Evolutionary conservation across 2,797 vertebrate genomes (phyloP).

Genomic region (Channallabes apus): DNA sequence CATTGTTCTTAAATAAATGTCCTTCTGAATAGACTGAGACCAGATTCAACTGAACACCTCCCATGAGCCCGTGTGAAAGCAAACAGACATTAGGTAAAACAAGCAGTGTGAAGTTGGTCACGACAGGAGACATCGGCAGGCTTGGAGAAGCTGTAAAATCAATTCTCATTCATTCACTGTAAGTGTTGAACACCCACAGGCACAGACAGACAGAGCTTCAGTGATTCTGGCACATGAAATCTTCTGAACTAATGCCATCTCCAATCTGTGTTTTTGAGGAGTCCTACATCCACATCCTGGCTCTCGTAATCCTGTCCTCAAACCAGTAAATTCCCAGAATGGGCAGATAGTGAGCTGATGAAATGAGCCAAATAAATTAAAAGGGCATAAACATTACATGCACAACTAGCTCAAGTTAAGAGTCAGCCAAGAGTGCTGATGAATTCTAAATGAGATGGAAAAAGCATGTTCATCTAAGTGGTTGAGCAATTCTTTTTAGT

Average conservation of each 20-base stretch:
- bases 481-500: conserved; percentile 6
- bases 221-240: conserved; percentile 36
- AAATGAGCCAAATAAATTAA: conserved; percentile 41
- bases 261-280: conserved; percentile 48
- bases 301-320: conserved; percentile 40
- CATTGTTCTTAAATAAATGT: conserved; percentile 21
- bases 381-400: conserved; percentile 36
- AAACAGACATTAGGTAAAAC: conserved; percentile 49
- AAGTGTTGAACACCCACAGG: conserved; percentile 37
- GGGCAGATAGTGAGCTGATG: conserved; percentile 1
- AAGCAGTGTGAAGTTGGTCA: conserved; percentile 22
- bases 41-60: conserved; percentile 30
- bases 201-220: conserved; percentile 35
- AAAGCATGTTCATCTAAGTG: conserved; percentile 5
- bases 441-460: conserved; percentile 33
- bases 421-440: conserved; percentile 28
- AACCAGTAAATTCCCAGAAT: conserved; percentile 29
- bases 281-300: conserved; percentile 23
- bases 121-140: conserved; percentile 28
- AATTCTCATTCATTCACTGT: conserved; percentile 32
- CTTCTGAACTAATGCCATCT: conserved; percentile 41
- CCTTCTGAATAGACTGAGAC: conserved; percentile 25
- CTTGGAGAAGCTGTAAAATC: conserved; percentile 30
- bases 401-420: conserved; percentile 35
- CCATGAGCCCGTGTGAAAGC: conserved; percentile 42